These are phyloP conservation scores for Gallinago media DNA, from an alignment of 2,113 vertebrate genomes.

Conservation along the genomic window DNA sequence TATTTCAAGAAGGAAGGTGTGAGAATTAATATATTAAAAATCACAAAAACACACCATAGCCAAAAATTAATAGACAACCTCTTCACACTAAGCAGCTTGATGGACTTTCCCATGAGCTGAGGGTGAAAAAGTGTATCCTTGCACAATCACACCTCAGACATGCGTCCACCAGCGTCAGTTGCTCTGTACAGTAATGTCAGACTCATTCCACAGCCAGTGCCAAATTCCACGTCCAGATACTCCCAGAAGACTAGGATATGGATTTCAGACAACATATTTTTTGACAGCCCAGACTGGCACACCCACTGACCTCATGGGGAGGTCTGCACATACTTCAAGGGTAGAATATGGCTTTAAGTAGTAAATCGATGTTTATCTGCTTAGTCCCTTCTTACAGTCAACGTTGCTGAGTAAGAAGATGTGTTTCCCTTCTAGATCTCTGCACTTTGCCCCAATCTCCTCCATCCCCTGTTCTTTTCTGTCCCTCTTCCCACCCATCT, in stretches of 20 bases:
- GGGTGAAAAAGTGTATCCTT: background rate
- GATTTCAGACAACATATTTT: conserved; percentile 21
- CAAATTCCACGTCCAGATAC: background rate
- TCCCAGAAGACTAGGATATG: background rate
- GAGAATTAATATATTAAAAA: background rate
- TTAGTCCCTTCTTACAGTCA: background rate
- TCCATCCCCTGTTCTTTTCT: background rate
- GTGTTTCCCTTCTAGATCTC: background rate
- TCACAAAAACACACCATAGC: background rate
- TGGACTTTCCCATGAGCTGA: background rate
- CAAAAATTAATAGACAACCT: background rate
- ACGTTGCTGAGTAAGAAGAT: background rate
- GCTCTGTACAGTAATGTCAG: background rate
- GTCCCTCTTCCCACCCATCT: background rate
- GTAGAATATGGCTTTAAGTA: conserved; percentile 4
- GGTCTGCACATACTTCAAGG: conserved; percentile 30
- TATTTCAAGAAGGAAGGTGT: background rate
- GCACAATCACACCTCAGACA: background rate
- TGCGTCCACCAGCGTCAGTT: background rate
- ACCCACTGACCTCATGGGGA: conserved; percentile 66
- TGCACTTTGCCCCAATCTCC: fast-evolving
- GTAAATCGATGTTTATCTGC: conserved; percentile 25
- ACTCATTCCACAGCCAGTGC: background rate
- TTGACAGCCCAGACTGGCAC: conserved; percentile 52
- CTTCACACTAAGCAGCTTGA: background rate